Evolutionary conservation across 1,140 invertebrate genomes (phyloP), one percentile per base, ranked within the genome.

Genomic region (Sycobia sp.): DNA sequence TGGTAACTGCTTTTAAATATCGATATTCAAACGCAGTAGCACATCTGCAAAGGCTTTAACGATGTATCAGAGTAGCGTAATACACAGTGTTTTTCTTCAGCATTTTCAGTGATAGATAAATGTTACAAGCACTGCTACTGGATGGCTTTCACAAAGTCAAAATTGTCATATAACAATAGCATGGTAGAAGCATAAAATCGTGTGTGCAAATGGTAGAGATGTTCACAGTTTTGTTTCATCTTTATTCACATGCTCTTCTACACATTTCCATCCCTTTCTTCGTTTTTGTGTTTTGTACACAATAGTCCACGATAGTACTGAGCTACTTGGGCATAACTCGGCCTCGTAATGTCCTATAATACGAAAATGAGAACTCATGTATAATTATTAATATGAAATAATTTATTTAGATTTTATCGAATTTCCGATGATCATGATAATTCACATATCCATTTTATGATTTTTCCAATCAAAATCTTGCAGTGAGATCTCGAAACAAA

Each of bases 261-360:
- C 69, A 76, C 72, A 67, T 77, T 78, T 73, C 74, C 75, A 73
- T 83, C 76, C 71, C 78, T 79, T 73, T 83, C 73, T 56, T 78
- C 75, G 67, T 69, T 74, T 84, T 83, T 79, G 75, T 82, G 75
- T 81, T 83, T 79, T 82, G 83, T 79, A 77, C 79, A 81, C 73
- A 72, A 73, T 70, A 77, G 72, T 69, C 88, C 86, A 69, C 87
- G 62, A 76, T 87, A 86, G 73, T 90, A 88, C 72, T 91, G 90
- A 67, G 91, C 90, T 76, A 92, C 91, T 84, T 92, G 90, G 69
- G 91, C 91, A 84, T 92, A 93, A 78, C 90, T 92, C 74, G 91
- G 85, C 77, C 88, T 84, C 66, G 85, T 84, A 68, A 84, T 83
- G 69, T 86, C 80, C 78, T 82, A 70, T 47, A 51, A 38, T 66